Base-by-base conservation (phyloP, 2,113 vertebrate species). In the Dendrocopos noguchii region DNA sequence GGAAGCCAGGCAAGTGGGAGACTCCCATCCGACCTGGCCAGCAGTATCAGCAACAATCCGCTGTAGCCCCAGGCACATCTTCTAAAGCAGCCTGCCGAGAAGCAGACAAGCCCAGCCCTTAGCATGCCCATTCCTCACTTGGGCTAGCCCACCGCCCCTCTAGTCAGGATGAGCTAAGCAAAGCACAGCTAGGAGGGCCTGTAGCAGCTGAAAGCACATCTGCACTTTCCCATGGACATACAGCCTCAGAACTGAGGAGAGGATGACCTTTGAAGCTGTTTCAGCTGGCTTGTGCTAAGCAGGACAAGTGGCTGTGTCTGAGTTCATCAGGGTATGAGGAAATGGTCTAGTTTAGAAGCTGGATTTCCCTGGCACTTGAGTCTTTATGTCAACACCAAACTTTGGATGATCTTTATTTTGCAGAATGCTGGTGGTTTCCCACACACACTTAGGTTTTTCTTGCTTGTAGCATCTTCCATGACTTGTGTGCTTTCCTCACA, bases 21-120 rank as follows among this genome's bases (percentile, higher is more conserved):
- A 57, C 7, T 63, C 22, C 15, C n/a, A 33, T 27, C 55, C 47
- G 83, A 25, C 15, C 28, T 14, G 33, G 33, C n/a, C 57, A 36
- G 19, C 28, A 74, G 8, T 9, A 67, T 16, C 65, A 75, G n/a
- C 28, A 81, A 75, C 67, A 3, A 65, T 0, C 50, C 0, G 0
- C 50, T 50, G 29, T 6, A 87, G 64, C 15, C 27, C 13, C 39
- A 73, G 29, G 12, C 28, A 63, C 9, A 18, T 15, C 59, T 72
- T 31, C 78, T 36, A 31, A 56, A 79, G 15, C 1, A 90, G 72
- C 8, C 36, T 22, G 57, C 21, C n/a, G 22, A 28, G 18, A 16
- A 42, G 44, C 24, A 21, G 60, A 80, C 9, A n/a, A 61, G 10
- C 53, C 50, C 59, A 76, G 6, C 17, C n/a, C 50, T 15, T 15